Conservation (phyloP, 1,140 invertebrate genomes). For the Musca vetustissima region DNA sequence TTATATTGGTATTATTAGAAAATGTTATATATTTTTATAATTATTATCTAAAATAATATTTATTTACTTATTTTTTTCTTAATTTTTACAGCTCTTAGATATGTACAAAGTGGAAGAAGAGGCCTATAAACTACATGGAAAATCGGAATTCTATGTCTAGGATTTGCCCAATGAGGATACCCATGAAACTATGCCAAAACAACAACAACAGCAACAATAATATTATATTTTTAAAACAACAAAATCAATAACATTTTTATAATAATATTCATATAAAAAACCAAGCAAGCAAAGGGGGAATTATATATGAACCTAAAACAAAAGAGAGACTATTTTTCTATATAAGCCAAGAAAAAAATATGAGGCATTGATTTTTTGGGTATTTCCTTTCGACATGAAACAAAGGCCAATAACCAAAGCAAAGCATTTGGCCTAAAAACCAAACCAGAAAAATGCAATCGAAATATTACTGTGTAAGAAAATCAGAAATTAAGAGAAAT, state of each 20-base stretch:
- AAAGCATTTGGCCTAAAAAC: conserved; percentile 6
- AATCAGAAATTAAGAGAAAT: background rate
- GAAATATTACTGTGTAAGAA: conserved; percentile 27
- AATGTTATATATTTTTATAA: too few species aligned
- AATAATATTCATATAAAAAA: background rate
- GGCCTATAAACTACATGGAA: conserved; percentile 87
- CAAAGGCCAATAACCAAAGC: background rate
- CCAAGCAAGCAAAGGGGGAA: background rate
- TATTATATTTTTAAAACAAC: conserved; percentile 9
- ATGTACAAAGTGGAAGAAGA: conserved; percentile 94
- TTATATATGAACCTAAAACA: background rate
- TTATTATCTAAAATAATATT: background rate
- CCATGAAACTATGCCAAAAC: background rate
- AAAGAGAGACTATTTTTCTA: conserved; percentile 4
- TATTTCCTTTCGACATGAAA: background rate
- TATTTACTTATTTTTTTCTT: background rate
- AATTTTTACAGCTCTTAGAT: conserved; percentile 75
- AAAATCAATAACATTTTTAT: background rate
- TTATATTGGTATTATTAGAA: too few species aligned
- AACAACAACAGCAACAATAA: too few species aligned
- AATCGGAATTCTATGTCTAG: conserved; percentile 87
- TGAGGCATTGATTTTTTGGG: background rate
- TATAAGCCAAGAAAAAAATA: background rate
- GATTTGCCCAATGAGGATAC: background rate
- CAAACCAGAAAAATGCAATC: conserved; percentile 22